Evolutionary conservation across 2,888 invertebrate genomes (phyloP).

Genomic region (Clusia tigrina): DNA sequence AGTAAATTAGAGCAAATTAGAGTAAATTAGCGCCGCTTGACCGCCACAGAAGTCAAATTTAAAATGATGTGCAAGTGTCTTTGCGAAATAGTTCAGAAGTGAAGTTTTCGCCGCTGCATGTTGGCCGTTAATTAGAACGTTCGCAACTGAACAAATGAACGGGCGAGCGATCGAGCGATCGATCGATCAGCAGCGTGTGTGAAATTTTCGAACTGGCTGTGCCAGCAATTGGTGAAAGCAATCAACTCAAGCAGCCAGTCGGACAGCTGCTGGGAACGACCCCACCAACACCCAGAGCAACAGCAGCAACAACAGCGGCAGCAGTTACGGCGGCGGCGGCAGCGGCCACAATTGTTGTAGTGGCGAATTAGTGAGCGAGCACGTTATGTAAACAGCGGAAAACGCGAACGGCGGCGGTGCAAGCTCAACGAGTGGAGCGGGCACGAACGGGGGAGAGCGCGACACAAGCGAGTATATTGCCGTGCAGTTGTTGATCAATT

Average conservation of each 20-base stretch:
- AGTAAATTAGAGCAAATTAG: background rate
- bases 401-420: too few species aligned
- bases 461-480: too few species aligned
- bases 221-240: background rate
- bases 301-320: background rate
- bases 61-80: constrained; percentile 3
- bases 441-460: too few species aligned
- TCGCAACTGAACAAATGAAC: constrained; percentile 38
- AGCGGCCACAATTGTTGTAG: background rate
- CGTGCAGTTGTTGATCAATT: too few species aligned
- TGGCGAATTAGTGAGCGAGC: too few species aligned
- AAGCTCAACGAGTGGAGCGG: too few species aligned
- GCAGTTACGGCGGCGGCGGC: background rate
- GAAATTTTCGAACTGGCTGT: background rate
- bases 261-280: background rate
- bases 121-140: constrained; percentile 39
- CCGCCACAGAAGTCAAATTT: background rate
- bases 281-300: background rate
- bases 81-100: constrained; percentile 11
- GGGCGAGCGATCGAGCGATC: too few species aligned
- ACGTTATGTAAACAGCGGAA: too few species aligned
- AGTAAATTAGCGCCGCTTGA: background rate
- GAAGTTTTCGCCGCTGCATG: constrained; percentile 28
- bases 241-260: background rate
- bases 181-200: too few species aligned